Conservation (phyloP, 2,113 vertebrate species). For the Columba janthina region DNA sequence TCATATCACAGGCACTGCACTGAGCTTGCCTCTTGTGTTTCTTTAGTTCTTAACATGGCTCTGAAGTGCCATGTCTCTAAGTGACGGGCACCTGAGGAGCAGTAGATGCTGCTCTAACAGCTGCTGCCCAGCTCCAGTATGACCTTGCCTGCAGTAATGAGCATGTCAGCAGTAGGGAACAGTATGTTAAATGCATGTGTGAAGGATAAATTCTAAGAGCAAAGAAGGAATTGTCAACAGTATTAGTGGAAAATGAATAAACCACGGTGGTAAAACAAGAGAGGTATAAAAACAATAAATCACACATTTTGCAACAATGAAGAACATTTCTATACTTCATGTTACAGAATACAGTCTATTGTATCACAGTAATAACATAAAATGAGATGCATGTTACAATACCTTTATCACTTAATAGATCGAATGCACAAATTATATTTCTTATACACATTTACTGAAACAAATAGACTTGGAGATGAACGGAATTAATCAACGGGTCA, state of each 20-base stretch:
- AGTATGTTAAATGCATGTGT: not conserved
- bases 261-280: not conserved
- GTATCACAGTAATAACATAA: slow-evolving; percentile 51
- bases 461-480: slow-evolving; percentile 47
- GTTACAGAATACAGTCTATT: not conserved
- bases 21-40: not conserved
- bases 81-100: accelerated
- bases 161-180: not conserved
- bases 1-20: accelerated
- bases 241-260: not conserved
- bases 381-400: slow-evolving; percentile 41
- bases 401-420: slow-evolving; percentile 41
- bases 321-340: slow-evolving; percentile 9
- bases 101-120: not conserved
- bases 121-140: accelerated
- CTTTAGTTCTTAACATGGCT: not conserved
- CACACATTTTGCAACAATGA: not conserved
- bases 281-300: not conserved
- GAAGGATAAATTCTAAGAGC: not conserved
- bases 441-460: slow-evolving; percentile 47
- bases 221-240: not conserved
- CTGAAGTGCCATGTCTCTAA: not conserved
- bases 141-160: not conserved
- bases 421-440: not conserved
- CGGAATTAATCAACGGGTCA: slow-evolving; percentile 14